Evolutionary conservation across 2,888 invertebrate genomes (phyloP).

Genomic region (Encarsia formosa): DNA sequence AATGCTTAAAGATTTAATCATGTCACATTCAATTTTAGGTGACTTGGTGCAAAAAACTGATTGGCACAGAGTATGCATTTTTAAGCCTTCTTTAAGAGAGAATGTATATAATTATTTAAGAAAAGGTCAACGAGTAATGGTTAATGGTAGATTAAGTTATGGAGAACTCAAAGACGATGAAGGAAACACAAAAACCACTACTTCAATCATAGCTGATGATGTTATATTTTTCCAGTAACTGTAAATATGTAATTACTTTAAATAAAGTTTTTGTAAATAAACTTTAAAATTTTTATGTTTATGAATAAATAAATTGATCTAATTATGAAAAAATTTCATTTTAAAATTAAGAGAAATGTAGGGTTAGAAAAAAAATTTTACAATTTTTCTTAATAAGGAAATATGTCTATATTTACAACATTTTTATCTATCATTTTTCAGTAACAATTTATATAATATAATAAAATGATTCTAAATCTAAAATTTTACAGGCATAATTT

Average conservation of each 20-base stretch:
- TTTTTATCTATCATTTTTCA: conserved; percentile 42
- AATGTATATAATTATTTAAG: conserved; percentile 72
- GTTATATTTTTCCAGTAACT: conserved; percentile 66
- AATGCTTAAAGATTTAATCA: conserved; percentile 3
- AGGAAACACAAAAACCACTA: conserved; percentile 68
- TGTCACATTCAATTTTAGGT: conserved; percentile 58
- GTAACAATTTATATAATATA: conserved; percentile 47
- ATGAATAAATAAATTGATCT: not conserved
- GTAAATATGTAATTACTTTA: conserved; percentile 12
- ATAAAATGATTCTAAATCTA: conserved; percentile 47
- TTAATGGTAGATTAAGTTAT: conserved; percentile 78
- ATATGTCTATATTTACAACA: conserved; percentile 51
- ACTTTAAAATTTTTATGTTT: not conserved
- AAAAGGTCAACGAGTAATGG: conserved; percentile 81
- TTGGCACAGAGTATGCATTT: conserved; percentile 87
- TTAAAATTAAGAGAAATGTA: not conserved
- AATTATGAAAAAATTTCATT: too few species aligned
- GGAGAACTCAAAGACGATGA: conserved; percentile 78
- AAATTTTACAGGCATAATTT: conserved; percentile 47
- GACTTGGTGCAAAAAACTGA: conserved; percentile 82
- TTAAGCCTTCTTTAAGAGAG: conserved; percentile 78
- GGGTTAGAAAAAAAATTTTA: conserved; percentile 18
- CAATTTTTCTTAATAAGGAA: conserved; percentile 44
- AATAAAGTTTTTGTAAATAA: conserved; percentile 9
- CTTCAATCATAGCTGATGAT: conserved; percentile 82